Evolutionary conservation across 2,888 invertebrate genomes (phyloP), one percentile per base, ranked within the genome.

Genomic region (Leptothorax acervorum): DNA sequence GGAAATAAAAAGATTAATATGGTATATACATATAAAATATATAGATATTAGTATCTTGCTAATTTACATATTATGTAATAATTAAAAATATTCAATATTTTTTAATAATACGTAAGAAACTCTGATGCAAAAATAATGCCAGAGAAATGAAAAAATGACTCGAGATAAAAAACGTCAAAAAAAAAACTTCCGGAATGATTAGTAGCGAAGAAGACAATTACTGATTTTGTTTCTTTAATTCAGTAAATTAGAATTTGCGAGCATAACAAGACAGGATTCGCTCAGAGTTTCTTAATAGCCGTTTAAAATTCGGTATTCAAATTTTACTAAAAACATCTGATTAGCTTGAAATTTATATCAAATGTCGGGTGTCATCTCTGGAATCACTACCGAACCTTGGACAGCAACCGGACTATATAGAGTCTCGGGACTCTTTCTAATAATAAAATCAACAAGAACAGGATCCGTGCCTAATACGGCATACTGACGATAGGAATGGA

Each of bases 361-460:
- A 53, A 70, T n/a, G 35, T 73, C 35, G 39, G 0, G 15, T 57
- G 23, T 74, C 42, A 45, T 60, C 42, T 28, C 28, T 23, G 31
- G 2, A n/a, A 8, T 2, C 31, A 42, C 3, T 42, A n/a, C 2
- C 15, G 23, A 60, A 60, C 45, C 45, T 35, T 79, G 31, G 5
- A 31, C 31, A 23, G 45, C 18, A 48, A 57, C 45, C 73, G 28
- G 18, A 39, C 1, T 28, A 23, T 23, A 23, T 23, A 39, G 60
- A 71, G 60, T 42, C n/a, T 42, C n/a, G 55, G 68, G 42, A 48
- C 18, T 81, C 28, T 81, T 81, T 81, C 79, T 81, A 81, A 81
- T 79, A 79, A 71, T 51, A 48, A 71, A 62, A 39, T 35, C 60
- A 51, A 81, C 73, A 39, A 62, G 55, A 71, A 71, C 78, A 60